A percentile compares a stretch with the other conserved stretches of the same genome.
These are phyloP conservation scores for Neotragus moschatus DNA, from an alignment of 2,113 vertebrate genomes.

Conservation along the genomic window DNA sequence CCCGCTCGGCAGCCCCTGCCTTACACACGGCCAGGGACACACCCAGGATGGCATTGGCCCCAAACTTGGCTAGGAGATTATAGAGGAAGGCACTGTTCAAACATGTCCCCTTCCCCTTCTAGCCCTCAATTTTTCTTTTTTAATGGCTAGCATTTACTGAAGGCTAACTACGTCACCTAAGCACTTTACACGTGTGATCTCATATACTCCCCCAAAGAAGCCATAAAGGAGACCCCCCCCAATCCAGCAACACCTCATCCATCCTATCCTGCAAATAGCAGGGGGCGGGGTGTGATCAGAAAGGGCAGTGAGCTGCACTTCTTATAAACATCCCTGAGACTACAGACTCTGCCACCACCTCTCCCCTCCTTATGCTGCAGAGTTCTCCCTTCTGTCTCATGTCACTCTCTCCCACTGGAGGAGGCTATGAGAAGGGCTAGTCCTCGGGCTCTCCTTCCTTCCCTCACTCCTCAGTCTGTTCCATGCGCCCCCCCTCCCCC, in stretches of 20 bases:
- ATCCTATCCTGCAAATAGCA: neutral
- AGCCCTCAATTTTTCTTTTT: neutral
- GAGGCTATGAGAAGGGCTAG: neutral
- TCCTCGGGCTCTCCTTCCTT: neutral
- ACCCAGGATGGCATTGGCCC: conserved; percentile 93
- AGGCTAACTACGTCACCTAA: neutral
- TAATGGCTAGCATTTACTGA: neutral
- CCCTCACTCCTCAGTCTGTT: neutral
- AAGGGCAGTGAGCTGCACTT: neutral
- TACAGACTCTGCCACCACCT: neutral
- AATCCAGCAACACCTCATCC: neutral
- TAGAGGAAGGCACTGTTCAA: conserved; percentile 47
- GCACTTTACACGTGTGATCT: neutral
- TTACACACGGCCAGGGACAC: conserved; percentile 93
- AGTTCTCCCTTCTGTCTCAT: neutral
- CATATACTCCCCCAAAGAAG: neutral
- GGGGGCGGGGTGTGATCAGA: neutral
- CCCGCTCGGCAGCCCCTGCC: conserved; percentile 91
- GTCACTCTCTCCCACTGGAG: neutral
- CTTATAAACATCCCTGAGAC: neutral
- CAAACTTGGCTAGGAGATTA: conserved; percentile 88
- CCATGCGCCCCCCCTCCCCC: neutral
- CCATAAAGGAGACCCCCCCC: neutral
- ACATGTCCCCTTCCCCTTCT: neutral
- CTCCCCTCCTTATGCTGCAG: neutral